phyloP scores from a whole-genome alignment of 2,113 vertebrate species.

The Peromyscus californicus region DNA sequence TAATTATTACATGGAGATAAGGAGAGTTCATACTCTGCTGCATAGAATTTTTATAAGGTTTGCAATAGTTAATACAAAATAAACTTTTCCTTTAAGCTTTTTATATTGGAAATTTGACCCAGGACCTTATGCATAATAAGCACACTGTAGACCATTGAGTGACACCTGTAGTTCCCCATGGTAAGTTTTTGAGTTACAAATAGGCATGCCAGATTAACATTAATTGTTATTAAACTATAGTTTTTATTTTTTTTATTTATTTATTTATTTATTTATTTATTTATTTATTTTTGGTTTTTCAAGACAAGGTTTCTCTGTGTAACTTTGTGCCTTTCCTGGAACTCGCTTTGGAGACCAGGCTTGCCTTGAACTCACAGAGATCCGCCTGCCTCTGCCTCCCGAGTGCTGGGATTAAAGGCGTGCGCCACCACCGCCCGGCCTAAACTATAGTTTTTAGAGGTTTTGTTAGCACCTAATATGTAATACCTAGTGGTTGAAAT shows the following conservation, averaged over 20 bases:
- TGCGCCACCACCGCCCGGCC: too few species aligned
- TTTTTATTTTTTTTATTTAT: too few species aligned
- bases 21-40: not conserved
- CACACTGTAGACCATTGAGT: not conserved
- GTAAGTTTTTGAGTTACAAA: not conserved
- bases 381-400: too few species aligned
- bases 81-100: not conserved
- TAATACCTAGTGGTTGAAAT: not conserved
- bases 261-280: too few species aligned
- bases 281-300: too few species aligned
- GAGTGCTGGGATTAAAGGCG: too few species aligned
- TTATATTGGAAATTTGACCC: not conserved
- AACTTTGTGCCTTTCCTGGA: too few species aligned
- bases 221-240: not conserved
- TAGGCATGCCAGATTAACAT: not conserved
- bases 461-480: not conserved
- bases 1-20: not conserved
- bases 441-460: not conserved
- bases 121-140: not conserved
- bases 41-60: not conserved
- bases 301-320: too few species aligned
- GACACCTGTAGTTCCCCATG: not conserved
- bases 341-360: too few species aligned
- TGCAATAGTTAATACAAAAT: slow-evolving; percentile 9
- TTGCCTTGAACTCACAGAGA: too few species aligned